Evolutionary conservation across 2,888 invertebrate species (phyloP).

Genomic region (Antheraea assamensis): DNA sequence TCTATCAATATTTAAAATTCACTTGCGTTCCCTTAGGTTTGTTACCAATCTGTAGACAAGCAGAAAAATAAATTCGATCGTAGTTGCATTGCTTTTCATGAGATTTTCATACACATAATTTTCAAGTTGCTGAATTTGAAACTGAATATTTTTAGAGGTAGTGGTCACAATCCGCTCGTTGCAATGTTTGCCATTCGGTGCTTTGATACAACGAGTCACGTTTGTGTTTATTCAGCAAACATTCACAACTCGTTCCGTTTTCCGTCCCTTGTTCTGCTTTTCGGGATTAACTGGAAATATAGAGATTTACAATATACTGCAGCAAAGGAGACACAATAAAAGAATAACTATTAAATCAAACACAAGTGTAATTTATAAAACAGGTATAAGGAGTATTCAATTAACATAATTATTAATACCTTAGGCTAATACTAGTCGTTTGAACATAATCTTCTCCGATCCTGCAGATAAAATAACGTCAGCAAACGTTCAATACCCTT

Average conservation of each 20-base stretch:
- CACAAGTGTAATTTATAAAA: not conserved
- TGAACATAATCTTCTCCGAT: too few relatives aligned
- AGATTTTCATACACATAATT: not conserved
- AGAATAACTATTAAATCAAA: not conserved
- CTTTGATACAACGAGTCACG: conserved; percentile 36
- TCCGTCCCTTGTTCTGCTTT: conserved; percentile 21
- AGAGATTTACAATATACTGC: not conserved
- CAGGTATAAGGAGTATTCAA: too few relatives aligned
- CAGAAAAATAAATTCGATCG: not conserved
- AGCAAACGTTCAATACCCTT: too few relatives aligned
- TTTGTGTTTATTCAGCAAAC: conserved; percentile 45
- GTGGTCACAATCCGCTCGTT: conserved; percentile 1
- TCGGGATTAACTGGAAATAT: conserved; percentile 25
- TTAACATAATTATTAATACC: too few relatives aligned
- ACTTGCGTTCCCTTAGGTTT: not conserved
- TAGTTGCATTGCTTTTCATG: not conserved
- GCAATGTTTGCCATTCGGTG: conserved; percentile 21
- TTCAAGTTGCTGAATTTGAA: not conserved
- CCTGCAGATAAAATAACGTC: too few relatives aligned
- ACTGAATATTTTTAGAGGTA: not conserved
- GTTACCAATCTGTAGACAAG: not conserved
- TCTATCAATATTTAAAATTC: not conserved
- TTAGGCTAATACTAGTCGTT: too few relatives aligned
- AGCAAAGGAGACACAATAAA: conserved; percentile 21
- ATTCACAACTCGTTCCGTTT: conserved; percentile 31